Evolutionary conservation across 2,113 vertebrate genomes (phyloP).

Genomic region (Colaptes auratus): DNA sequence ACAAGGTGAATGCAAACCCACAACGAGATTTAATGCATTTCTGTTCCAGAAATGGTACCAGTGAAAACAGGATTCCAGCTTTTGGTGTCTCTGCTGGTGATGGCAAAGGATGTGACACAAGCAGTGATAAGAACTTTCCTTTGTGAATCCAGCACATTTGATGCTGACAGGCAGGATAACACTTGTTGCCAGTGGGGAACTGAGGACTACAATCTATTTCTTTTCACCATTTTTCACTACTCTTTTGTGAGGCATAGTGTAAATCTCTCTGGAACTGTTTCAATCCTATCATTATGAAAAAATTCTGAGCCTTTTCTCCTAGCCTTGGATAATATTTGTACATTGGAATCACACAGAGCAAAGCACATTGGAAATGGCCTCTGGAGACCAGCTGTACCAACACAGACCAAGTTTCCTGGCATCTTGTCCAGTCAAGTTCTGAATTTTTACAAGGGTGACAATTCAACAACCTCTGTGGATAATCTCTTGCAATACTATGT

Average conservation of each 20-base stretch:
- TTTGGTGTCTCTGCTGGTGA: neutral
- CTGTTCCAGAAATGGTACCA: neutral
- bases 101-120: neutral
- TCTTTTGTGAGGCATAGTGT: neutral
- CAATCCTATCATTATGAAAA: neutral
- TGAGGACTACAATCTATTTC: neutral
- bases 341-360: neutral
- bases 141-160: rapidly evolving
- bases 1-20: neutral
- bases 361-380: neutral
- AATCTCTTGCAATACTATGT: neutral
- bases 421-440: neutral
- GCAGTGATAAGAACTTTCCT: neutral
- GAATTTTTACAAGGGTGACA: neutral
- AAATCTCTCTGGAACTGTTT: neutral
- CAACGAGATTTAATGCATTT: neutral
- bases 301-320: neutral
- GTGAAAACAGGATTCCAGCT: neutral
- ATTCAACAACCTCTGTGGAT: neutral
- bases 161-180: neutral
- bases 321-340: neutral
- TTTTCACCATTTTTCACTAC: neutral
- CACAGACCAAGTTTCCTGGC: neutral
- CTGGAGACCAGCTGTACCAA: neutral
- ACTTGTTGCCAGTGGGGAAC: neutral